phyloP scores from a whole-genome alignment of 2,888 invertebrate genomes.

The Eubasilissa splendida region DNA sequence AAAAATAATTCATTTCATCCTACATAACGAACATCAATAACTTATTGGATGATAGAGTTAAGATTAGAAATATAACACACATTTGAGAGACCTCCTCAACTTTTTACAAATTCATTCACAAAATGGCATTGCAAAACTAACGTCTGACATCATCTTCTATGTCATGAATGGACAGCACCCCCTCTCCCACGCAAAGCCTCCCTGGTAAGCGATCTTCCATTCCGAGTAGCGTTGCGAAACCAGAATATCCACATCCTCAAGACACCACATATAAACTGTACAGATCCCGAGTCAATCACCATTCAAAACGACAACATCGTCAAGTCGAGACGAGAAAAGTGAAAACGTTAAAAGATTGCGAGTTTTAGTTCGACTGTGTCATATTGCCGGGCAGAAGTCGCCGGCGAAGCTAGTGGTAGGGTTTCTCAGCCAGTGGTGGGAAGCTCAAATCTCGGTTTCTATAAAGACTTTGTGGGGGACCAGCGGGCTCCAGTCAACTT shows the following conservation, averaged over 20 bases:
- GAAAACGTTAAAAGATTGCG: slow-evolving; percentile 17
- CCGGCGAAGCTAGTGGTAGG: slow-evolving; percentile 38
- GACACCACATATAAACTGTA: slow-evolving; percentile 44
- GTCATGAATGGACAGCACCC: slow-evolving; percentile 52
- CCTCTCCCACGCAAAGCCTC: slow-evolving; percentile 45
- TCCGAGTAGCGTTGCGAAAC: slow-evolving; percentile 39
- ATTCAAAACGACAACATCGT: slow-evolving; percentile 43
- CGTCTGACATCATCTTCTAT: slow-evolving; percentile 44
- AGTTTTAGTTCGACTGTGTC: slow-evolving; percentile 17
- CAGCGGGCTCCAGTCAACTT: slow-evolving; percentile 35
- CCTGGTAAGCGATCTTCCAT: slow-evolving; percentile 18
- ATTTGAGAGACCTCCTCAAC: neutral
- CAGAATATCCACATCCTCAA: slow-evolving; percentile 45
- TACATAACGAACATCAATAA: no score
- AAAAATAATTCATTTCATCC: no score
- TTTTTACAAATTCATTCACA: slow-evolving; percentile 50
- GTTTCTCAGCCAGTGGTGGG: slow-evolving; percentile 46
- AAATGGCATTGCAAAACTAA: slow-evolving; percentile 43
- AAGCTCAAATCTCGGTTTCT: slow-evolving; percentile 38
- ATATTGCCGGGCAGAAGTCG: slow-evolving; percentile 28
- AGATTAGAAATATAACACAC: slow-evolving; percentile 19
- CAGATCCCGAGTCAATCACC: slow-evolving; percentile 33
- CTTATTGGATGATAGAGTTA: neutral
- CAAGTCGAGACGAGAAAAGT: slow-evolving; percentile 42
- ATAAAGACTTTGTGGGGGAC: slow-evolving; percentile 51